These are phyloP conservation scores for Cyprinodon tularosa DNA, from an alignment of 2,113 vertebrate genomes.

Conservation along the genomic window DNA sequence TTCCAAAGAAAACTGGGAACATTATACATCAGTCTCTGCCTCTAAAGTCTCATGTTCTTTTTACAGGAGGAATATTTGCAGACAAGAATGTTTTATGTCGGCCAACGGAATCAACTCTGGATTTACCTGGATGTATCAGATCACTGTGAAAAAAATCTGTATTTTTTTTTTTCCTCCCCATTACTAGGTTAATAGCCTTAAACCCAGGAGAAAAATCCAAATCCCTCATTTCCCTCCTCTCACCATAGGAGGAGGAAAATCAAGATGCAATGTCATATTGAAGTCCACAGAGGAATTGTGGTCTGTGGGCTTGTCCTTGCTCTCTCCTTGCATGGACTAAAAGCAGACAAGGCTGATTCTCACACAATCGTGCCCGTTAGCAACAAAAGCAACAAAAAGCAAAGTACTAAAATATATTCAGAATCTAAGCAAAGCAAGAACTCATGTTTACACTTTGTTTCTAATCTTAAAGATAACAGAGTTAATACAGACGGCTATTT, in stretches of 20 bases:
- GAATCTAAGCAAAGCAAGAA: too few species aligned
- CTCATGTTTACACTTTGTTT: background rate
- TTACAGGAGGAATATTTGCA: conserved; percentile 31
- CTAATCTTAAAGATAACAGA: background rate
- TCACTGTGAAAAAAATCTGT: conserved; percentile 5
- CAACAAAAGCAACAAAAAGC: background rate
- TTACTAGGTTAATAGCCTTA: conserved; percentile 30
- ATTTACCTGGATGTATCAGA: conserved; percentile 23
- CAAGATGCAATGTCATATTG: background rate
- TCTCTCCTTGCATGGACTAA: conserved; percentile 39
- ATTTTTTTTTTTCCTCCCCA: background rate
- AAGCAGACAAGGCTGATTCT: conserved; percentile 22
- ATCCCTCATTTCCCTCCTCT: conserved; percentile 23
- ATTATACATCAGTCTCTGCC: conserved; percentile 32
- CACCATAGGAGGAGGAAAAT: background rate
- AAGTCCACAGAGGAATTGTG: conserved; percentile 8
- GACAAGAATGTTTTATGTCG: conserved; percentile 39
- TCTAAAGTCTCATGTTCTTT: conserved; percentile 53
- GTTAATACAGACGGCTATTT: background rate
- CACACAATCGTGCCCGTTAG: conserved; percentile 10
- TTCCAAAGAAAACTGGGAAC: conserved; percentile 55
- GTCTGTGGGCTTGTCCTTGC: conserved; percentile 12
- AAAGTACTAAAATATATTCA: too few species aligned
- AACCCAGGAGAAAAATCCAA: conserved; percentile 28
- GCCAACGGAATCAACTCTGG: conserved; percentile 33